Conservation (phyloP, 1,140 invertebrate genomes). For the Gonioctena quinquepunctata region DNA sequence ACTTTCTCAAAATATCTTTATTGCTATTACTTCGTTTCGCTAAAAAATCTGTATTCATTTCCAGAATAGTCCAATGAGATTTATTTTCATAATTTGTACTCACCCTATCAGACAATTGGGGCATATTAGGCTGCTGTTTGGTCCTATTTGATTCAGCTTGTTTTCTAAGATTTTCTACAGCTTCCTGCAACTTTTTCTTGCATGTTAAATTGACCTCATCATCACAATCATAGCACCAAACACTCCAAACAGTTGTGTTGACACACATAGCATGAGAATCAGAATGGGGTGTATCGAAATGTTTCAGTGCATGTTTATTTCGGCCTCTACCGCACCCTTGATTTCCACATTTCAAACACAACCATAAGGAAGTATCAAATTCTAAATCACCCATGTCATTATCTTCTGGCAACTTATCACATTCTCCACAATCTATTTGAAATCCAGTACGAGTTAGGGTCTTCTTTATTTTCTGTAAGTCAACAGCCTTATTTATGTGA, state of each 20-base stretch:
- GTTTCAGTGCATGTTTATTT: slow-evolving; percentile 75
- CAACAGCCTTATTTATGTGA: slow-evolving; percentile 72
- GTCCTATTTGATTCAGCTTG: slow-evolving; percentile 41
- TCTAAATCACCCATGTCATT: slow-evolving; percentile 44
- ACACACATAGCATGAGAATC: slow-evolving; percentile 75
- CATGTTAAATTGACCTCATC: slow-evolving; percentile 61
- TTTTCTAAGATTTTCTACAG: slow-evolving; percentile 67
- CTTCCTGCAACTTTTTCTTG: slow-evolving; percentile 67
- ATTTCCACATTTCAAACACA: slow-evolving; percentile 74
- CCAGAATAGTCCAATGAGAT: too few relatives aligned
- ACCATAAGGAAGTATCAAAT: slow-evolving; percentile 66
- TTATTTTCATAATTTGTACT: too few relatives aligned
- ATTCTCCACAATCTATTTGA: slow-evolving; percentile 65
- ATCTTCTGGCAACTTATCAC: slow-evolving; percentile 57
- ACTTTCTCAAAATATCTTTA: too few relatives aligned
- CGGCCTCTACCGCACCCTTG: slow-evolving; percentile 75
- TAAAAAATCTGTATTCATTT: too few relatives aligned
- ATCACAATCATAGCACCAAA: slow-evolving; percentile 77
- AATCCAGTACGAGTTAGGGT: slow-evolving; percentile 62
- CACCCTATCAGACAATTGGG: slow-evolving; percentile 25
- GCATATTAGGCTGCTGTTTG: slow-evolving; percentile 21
- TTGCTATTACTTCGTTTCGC: too few relatives aligned
- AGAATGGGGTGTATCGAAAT: slow-evolving; percentile 75
- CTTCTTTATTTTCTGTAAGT: slow-evolving; percentile 67
- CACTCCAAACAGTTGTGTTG: slow-evolving; percentile 71